Conservation (phyloP, 2,113 vertebrate species). For the Brachyhypopomus occidentalis region DNA sequence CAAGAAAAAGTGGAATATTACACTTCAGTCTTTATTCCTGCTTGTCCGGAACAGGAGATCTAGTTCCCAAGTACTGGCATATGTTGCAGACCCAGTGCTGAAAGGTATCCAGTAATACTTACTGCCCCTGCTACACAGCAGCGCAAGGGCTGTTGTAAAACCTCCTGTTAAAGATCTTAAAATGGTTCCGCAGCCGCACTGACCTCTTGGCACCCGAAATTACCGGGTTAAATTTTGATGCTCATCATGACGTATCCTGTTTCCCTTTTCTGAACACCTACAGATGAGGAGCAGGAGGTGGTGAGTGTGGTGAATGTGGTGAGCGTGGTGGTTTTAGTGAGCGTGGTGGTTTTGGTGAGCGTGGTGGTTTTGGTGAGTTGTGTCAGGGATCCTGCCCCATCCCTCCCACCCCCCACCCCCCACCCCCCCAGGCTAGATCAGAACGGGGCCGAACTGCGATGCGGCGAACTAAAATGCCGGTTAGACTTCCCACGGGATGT, state of each 20-base stretch:
- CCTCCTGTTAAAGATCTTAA: neutral
- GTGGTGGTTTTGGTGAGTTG: neutral
- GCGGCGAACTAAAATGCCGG: neutral
- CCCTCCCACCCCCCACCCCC: too few species aligned
- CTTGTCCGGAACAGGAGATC: too few species aligned
- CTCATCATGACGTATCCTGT: neutral
- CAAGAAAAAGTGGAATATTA: too few species aligned
- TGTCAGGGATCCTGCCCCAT: neutral
- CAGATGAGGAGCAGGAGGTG: neutral
- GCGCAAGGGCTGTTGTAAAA: too few species aligned
- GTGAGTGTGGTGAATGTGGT: too few species aligned
- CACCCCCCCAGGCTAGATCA: neutral
- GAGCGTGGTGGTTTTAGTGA: too few species aligned
- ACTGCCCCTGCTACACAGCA: too few species aligned
- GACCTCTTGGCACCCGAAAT: neutral
- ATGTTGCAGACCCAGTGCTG: too few species aligned
- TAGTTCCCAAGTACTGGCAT: too few species aligned
- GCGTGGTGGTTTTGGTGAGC: neutral
- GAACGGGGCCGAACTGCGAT: neutral
- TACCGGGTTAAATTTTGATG: constrained; percentile 2
- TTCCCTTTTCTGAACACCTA: neutral
- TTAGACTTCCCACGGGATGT: neutral
- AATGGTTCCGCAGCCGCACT: neutral
- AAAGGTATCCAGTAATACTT: too few species aligned
- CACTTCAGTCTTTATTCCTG: too few species aligned